Evolutionary conservation across 2,113 vertebrate genomes (phyloP).

Genomic region (Ahaetulla prasina): DNA sequence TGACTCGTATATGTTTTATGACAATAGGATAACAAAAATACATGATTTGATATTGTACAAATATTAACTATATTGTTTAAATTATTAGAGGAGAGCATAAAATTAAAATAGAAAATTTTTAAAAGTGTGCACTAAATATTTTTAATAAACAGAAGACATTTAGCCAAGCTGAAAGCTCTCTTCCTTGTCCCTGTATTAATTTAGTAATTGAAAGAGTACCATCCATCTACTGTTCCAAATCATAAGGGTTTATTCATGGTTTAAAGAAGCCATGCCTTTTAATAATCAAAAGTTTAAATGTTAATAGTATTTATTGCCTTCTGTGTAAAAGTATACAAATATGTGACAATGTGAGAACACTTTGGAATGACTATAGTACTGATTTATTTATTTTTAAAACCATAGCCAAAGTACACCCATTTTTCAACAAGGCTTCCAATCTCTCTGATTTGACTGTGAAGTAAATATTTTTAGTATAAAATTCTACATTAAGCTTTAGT

Average conservation of each 20-base stretch:
- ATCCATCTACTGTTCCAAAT: background rate
- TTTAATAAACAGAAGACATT: background rate
- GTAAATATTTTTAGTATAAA: background rate
- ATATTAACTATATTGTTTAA: background rate
- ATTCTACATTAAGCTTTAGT: background rate
- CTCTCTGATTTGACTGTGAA: constrained; percentile 42
- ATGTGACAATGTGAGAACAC: background rate
- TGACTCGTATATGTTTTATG: background rate
- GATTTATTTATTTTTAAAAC: background rate
- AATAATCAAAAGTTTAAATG: background rate
- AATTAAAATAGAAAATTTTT: background rate
- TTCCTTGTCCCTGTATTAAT: background rate
- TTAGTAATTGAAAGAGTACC: background rate
- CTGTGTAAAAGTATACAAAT: background rate
- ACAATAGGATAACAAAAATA: background rate
- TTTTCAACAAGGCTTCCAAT: constrained; percentile 27
- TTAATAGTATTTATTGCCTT: background rate
- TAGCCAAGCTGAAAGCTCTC: background rate
- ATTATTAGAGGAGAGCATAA: background rate
- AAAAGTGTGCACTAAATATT: background rate
- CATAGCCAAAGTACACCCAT: background rate
- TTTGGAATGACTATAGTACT: background rate
- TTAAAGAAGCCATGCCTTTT: background rate
- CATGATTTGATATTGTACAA: background rate
- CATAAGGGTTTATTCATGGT: background rate